Evolutionary conservation across 2,888 invertebrate species (phyloP), one percentile per base, ranked within the genome.

Genomic region (Noctua pronuba): DNA sequence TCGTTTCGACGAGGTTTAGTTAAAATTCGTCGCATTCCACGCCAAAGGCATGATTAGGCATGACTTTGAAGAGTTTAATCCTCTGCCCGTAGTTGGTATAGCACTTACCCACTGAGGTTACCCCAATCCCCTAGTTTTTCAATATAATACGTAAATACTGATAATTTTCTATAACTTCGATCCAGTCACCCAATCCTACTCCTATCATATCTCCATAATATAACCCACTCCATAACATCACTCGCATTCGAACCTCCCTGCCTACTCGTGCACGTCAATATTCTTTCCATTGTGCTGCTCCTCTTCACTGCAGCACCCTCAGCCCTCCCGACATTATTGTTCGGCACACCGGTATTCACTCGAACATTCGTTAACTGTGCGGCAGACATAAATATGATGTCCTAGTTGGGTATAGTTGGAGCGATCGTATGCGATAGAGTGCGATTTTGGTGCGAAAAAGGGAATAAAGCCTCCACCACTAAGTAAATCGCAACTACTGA

Each of bases 251-350:
- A 73, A 73, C 28, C 28, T 16, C 44, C 16, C 44, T 24, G 4
- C 18, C 35, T 24, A 7, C 52, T 49, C 41, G 13, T 76, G 18
- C 16, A 46, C 73, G 60, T 77, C 80, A 73, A 60, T 60, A 71
- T 83, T 83, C 64, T 24, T 71, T 68, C 31, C 41, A 83, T 75
- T 82, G 67, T 74, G 18, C 35, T 31, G 28, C 35, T 28, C 31
- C 70, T 68, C 80, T 80, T 68, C 58, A 71, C 11, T 72, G 44
- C 64, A 83, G 70, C 35, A 58, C 64, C 31, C 60, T 83, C 38
- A 16, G 24, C 24, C 35, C 24, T 60, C 38, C 60, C 44, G 70
- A 28, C 58, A 41, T 80, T 28, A 83, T 80, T 77, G 71, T 74
- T 68, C 73, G 52, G 52, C 46, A 60, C 60, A 73, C 38, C 49